Conservation (phyloP, 2,797 vertebrate genomes). For the Smutsia gigantea region DNA sequence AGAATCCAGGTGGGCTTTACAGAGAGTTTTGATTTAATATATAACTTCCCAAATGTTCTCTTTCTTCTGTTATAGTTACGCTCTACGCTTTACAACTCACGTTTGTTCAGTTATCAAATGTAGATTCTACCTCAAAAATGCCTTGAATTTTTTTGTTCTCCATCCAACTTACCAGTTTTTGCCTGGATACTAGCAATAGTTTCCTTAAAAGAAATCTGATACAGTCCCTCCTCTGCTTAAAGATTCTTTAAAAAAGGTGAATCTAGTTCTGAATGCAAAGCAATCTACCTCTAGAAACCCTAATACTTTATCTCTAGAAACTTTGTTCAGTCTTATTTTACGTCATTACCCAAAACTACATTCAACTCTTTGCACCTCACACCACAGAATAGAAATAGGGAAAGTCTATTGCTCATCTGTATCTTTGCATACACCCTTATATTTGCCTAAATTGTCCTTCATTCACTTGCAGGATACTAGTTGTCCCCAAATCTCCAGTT, state of each 20-base stretch:
- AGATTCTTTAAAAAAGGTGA: background rate
- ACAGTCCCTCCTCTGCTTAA: background rate
- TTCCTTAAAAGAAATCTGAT: constrained; percentile 13
- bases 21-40: constrained; percentile 22
- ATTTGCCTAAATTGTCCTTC: background rate
- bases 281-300: background rate
- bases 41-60: background rate
- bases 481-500: background rate
- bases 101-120: constrained; percentile 56
- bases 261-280: background rate
- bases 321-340: background rate
- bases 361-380: background rate
- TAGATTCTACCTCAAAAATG: constrained; percentile 42
- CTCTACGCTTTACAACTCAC: background rate
- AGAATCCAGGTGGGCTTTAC: background rate
- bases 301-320: background rate
- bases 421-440: background rate
- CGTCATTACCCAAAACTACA: background rate
- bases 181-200: background rate
- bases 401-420: background rate
- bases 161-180: constrained; percentile 40
- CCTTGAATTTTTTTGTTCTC: background rate
- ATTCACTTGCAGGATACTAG: background rate
- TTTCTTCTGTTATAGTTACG: background rate
- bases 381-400: background rate